Evolutionary conservation across 2,113 vertebrate species (phyloP), one percentile per base, ranked within the genome.

Genomic region (Alces alces): DNA sequence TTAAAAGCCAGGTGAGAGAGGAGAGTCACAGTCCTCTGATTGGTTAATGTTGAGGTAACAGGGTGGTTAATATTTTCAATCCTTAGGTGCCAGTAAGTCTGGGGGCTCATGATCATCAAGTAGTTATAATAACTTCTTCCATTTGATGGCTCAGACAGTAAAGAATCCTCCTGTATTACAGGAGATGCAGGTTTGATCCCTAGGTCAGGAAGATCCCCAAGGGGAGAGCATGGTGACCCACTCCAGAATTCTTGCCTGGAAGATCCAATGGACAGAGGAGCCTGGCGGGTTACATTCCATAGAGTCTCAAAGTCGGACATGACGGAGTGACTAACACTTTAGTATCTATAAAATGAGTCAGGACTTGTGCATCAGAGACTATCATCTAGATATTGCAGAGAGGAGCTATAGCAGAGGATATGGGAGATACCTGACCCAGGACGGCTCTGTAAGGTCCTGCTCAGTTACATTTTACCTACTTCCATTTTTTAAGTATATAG

Each of bases 301-400:
- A 13, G 39, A 23, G 21, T 27, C 0, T 1, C 70, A 76, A 43
- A 43, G 36, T 76, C 1, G 0, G 39, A 43, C 70, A 27, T 76
- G 39, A 76, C 70, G 4, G 12, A 76, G 25, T 43, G 39, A 43
- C 70, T 76, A 43, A 76, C 70, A 13, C 21, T 50, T 80, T 12
- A 79, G 78, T 30, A 12, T 80, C 30, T 80, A 11, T 52, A 80
- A n/a, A 50, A 52, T 11, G 17, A 80, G 9, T 21, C 28, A 52
- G 28, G 47, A 52, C 2, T 6, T 33, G 45, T 50, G 15, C 47
- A 8, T 78, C 73, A 52, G 47, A 21, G 30, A 33, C 47, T 52
- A 4, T 80, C 21, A n/a, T 33, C 47, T 80, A 52, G 9, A 30
- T n/a, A 52, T 2, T n/a, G 30, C 47, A 52, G 78, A 80, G 47